Evolutionary conservation across 2,888 invertebrate genomes (phyloP), one percentile per base, ranked within the genome.

Genomic region (Siphlonurus alternatus): DNA sequence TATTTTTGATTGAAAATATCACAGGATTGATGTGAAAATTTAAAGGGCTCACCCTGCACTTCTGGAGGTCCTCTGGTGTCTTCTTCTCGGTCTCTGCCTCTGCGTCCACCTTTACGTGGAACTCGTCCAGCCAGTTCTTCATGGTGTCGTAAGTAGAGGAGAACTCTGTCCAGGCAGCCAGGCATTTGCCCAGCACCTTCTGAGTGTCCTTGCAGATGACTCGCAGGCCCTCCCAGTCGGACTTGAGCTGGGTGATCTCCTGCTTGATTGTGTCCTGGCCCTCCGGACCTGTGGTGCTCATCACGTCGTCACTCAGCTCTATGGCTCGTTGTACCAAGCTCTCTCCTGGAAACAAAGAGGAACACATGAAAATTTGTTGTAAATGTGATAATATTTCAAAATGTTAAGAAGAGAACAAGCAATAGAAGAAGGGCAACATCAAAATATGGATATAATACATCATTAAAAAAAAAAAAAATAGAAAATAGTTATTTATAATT

Each of bases 171-270:
- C 93, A 94, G 0, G 87, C 85, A 0, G 84, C 79, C 61, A 90
- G 79, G 69, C 93, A 93, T 70, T 86, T 85, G 63, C 84, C 83
- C 2, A 94, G 74, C 38, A 84, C 79, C 68, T 85, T 85, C 71
- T 87, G 87, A 0, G 89, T 87, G 67, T 92, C 89, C 62, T 85
- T 85, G 67, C 87, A 85, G 67, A 88, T 82, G 25, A 83, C 82
- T 71, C 88, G 87, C 5, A 93, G 75, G 7, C 85, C 83, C 72
- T 92, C 89, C 89, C 91, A 91, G 71, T 92, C 92, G 18, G 81
- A 78, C 70, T 86, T 87, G 51, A 93, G 73, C 70, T 89, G 88
- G 67, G 88, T 86, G 5, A 89, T 85, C 74, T 93, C 93, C 71
- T 89, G 87, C 61, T 84, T 83, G 15, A 93, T 86, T 20, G 80